Conservation (phyloP, 2,797 vertebrate species). For the Rhinichthys osculus region DNA sequence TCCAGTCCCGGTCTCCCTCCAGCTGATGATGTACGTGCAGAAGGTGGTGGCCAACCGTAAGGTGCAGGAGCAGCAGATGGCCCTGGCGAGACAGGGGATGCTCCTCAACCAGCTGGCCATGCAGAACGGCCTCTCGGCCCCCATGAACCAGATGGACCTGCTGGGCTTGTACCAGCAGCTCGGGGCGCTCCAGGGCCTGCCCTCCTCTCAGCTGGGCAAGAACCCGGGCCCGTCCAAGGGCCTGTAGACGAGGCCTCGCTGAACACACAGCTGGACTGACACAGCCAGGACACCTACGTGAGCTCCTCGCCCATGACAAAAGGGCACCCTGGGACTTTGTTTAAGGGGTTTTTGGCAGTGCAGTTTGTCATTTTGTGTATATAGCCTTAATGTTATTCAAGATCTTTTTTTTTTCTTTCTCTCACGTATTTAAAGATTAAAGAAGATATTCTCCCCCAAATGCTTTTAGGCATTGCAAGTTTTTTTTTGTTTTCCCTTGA, state of each 20-base stretch:
- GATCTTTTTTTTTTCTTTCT: conserved; percentile 72
- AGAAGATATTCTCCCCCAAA: conserved; percentile 66
- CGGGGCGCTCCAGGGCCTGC: conserved; percentile 83
- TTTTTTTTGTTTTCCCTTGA: conserved; percentile 67
- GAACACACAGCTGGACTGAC: conserved; percentile 53
- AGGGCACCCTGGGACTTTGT: conserved; percentile 61
- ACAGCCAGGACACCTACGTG: conserved; percentile 42
- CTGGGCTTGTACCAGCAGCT: conserved; percentile 94
- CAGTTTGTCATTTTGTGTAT: conserved; percentile 82
- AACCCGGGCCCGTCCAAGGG: conserved; percentile 94
- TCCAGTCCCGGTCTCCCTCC: conserved; percentile 27
- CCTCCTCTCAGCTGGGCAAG: conserved; percentile 85
- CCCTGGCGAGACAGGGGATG: conserved; percentile 88
- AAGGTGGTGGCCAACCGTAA: conserved; percentile 95
- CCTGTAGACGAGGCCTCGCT: conserved; percentile 76
- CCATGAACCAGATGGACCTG: conserved; percentile 89
- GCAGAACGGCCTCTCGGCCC: conserved; percentile 81
- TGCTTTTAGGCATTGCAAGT: conserved; percentile 77
- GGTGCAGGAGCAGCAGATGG: conserved; percentile 94
- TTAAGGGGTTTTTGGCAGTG: conserved; percentile 70
- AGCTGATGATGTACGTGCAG: conserved; percentile 97
- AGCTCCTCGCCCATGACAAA: conserved; percentile 27
- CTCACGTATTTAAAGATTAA: conserved; percentile 75
- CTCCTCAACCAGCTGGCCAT: conserved; percentile 92
- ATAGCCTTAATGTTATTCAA: conserved; percentile 90